Evolutionary conservation across 2,888 invertebrate species (phyloP).

Genomic region (Panopea generosa): DNA sequence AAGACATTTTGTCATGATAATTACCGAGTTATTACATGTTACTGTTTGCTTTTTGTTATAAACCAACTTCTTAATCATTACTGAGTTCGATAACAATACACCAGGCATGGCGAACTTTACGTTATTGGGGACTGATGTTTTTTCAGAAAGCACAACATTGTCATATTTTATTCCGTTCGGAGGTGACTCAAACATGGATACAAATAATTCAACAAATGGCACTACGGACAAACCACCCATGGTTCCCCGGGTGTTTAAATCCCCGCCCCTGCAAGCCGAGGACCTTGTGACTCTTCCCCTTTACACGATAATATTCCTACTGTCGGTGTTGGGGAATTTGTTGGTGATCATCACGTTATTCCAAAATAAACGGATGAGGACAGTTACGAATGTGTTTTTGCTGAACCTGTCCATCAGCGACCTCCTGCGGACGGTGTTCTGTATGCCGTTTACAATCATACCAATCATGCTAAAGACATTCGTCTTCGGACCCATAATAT

Average conservation of each 20-base stretch:
- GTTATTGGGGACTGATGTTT: too few species aligned
- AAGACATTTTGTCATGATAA: too few species aligned
- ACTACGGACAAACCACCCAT: not conserved
- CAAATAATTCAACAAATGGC: not conserved
- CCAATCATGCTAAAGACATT: conserved; percentile 89
- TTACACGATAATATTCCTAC: conserved; percentile 91
- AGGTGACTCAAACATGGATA: not conserved
- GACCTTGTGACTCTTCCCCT: conserved; percentile 87
- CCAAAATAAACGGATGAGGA: conserved; percentile 86
- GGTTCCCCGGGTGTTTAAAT: conserved; percentile 9
- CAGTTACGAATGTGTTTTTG: conserved; percentile 87
- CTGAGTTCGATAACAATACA: too few species aligned
- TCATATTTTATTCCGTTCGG: too few species aligned
- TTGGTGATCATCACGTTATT: conserved; percentile 90
- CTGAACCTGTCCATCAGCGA: conserved; percentile 89
- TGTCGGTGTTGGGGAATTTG: conserved; percentile 92
- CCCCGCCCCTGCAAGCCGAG: conserved; percentile 35
- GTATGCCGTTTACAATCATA: conserved; percentile 91
- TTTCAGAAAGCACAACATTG: too few species aligned
- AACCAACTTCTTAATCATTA: too few species aligned
- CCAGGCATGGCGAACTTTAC: too few species aligned
- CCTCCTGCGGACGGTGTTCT: conserved; percentile 92
- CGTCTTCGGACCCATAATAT: conserved; percentile 90
- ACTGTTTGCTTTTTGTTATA: too few species aligned
- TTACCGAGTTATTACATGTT: too few species aligned